Conservation (phyloP, 2,888 invertebrate species). For the Elgonia sp. region DNA sequence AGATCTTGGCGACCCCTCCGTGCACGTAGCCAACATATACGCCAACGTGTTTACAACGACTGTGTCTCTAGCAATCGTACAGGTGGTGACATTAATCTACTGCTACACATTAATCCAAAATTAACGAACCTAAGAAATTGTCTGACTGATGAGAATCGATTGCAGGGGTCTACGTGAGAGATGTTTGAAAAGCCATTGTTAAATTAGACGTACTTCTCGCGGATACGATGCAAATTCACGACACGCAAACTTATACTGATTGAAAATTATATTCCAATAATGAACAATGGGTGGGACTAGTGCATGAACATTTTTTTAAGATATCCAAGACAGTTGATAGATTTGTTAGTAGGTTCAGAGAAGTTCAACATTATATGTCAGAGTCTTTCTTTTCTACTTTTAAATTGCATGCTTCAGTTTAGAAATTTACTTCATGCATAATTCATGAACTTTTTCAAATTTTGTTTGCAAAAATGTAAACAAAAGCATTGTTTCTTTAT, state of each 20-base stretch:
- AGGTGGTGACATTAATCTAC: constrained; percentile 70
- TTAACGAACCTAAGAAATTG: constrained; percentile 40
- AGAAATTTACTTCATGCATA: background rate
- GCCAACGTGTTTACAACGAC: constrained; percentile 51
- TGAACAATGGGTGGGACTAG: constrained; percentile 51
- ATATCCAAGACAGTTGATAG: constrained; percentile 19
- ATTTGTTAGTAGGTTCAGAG: constrained; percentile 35
- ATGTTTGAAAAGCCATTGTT: constrained; percentile 53
- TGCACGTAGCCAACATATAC: constrained; percentile 48
- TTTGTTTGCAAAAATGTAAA: background rate
- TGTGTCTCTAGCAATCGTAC: constrained; percentile 64
- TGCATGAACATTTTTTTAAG: constrained; percentile 7
- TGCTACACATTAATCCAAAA: constrained; percentile 54
- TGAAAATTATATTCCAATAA: constrained; percentile 56
- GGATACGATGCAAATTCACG: constrained; percentile 29
- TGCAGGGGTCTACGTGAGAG: constrained; percentile 34
- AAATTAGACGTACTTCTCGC: constrained; percentile 42
- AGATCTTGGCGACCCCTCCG: constrained; percentile 83
- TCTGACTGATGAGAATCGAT: constrained; percentile 63
- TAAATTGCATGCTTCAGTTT: constrained; percentile 11
- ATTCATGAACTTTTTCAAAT: background rate
- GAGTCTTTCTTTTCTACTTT: constrained; percentile 40
- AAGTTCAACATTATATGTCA: constrained; percentile 42
- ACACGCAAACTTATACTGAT: constrained; percentile 36
- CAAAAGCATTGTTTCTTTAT: background rate